Conservation (phyloP, 2,888 invertebrate genomes). For the Athalia cordata region DNA sequence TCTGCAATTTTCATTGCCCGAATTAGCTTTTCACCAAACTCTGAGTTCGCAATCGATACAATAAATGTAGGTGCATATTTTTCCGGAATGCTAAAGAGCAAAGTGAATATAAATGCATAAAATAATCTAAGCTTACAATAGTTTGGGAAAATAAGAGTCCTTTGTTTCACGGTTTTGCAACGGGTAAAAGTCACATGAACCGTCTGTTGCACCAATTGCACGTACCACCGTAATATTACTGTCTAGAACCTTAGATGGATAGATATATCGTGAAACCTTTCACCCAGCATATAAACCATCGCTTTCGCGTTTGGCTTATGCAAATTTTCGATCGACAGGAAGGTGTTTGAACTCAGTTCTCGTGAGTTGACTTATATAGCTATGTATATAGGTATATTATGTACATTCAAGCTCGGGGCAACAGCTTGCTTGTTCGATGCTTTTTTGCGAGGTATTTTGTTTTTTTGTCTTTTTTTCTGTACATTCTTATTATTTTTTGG, state of each 20-base stretch:
- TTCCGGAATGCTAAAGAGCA: too few species aligned
- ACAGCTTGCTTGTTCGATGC: background rate
- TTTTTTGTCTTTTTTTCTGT: background rate
- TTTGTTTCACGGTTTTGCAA: too few species aligned
- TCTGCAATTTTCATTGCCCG: too few species aligned
- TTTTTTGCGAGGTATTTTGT: background rate
- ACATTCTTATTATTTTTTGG: too few species aligned
- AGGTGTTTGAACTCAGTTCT: constrained; percentile 37
- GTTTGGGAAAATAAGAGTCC: too few species aligned
- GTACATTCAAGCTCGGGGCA: constrained; percentile 7
- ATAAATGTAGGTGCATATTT: too few species aligned
- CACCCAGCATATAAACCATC: constrained; percentile 30
- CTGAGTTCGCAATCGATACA: too few species aligned
- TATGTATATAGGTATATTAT: background rate
- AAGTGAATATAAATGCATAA: too few species aligned
- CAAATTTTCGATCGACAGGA: constrained; percentile 37
- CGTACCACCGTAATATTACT: background rate
- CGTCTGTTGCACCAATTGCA: constrained; percentile 11
- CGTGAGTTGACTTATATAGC: too few species aligned
- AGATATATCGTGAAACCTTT: constrained; percentile 17
- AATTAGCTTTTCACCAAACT: too few species aligned
- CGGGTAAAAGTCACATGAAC: background rate
- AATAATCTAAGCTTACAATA: too few species aligned
- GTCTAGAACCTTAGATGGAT: background rate
- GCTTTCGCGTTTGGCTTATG: constrained; percentile 38